Conservation (phyloP, 2,113 vertebrate genomes). For the Vulpes lagopus region DNA sequence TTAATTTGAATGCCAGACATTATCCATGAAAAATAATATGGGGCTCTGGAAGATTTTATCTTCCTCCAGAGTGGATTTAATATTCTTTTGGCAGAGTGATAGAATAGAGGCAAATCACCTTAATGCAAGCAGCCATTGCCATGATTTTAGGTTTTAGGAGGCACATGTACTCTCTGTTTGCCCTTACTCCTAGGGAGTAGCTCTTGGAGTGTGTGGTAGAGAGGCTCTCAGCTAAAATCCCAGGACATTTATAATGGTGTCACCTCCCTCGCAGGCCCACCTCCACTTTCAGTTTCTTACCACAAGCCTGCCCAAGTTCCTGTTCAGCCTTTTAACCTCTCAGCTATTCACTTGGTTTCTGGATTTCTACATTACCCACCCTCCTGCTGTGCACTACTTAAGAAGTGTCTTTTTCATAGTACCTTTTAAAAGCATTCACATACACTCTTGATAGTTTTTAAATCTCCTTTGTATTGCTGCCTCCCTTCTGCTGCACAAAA, state of each 20-base stretch:
- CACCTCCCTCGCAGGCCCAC: neutral
- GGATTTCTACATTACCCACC: neutral
- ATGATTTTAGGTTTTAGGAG: neutral
- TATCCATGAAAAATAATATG: conserved; percentile 1
- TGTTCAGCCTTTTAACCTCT: neutral
- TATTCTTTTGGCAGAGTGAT: conserved; percentile 8
- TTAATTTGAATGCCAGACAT: neutral
- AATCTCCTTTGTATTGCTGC: neutral
- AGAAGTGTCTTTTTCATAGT: neutral
- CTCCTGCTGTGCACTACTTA: neutral
- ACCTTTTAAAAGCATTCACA: neutral
- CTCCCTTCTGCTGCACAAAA: neutral
- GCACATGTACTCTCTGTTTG: neutral
- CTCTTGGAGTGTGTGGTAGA: neutral
- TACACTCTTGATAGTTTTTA: neutral
- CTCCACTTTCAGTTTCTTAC: neutral
- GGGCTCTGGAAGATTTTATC: conserved; percentile 37
- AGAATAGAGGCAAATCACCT: neutral
- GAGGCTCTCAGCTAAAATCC: neutral
- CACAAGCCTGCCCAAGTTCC: neutral
- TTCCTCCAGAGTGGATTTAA: neutral
- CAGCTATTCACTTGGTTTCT: neutral
- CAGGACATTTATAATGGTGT: neutral
- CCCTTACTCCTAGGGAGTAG: neutral
- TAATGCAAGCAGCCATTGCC: neutral